A percentile compares a stretch with the other conserved stretches of the same genome.
Evolutionary conservation across 2,888 invertebrate genomes (phyloP).

Genomic region (Chouioia cunea): DNA sequence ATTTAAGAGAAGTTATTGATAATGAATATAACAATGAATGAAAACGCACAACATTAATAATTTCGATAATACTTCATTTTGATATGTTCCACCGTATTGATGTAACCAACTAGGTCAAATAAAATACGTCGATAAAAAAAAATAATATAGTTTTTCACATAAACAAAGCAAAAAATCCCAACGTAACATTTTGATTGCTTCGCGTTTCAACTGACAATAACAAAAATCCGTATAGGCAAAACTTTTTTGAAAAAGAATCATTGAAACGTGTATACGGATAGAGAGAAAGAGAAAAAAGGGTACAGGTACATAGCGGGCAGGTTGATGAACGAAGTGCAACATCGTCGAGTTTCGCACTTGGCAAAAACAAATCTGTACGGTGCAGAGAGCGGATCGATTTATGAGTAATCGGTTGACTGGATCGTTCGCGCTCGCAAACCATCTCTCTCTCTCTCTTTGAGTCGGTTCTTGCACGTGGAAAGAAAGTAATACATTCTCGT

Average conservation of each 20-base stretch:
- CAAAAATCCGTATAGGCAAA: not conserved
- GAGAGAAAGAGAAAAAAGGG: no score
- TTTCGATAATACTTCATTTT: no score
- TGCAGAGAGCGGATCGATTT: no score
- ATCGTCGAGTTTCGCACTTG: not conserved
- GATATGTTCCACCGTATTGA: no score
- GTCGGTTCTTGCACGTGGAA: not conserved
- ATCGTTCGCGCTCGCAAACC: constrained; percentile 6
- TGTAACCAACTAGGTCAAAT: no score
- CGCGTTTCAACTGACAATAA: not conserved
- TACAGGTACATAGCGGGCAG: not conserved
- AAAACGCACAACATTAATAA: no score
- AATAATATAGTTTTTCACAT: not conserved
- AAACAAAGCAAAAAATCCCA: not conserved
- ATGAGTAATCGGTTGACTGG: no score
- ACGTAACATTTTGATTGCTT: no score
- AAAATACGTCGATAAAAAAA: no score
- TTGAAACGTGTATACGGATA: not conserved
- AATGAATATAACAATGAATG: no score
- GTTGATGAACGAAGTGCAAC: not conserved
- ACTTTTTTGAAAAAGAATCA: not conserved
- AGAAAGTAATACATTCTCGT: constrained; percentile 4
- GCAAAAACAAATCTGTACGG: not conserved
- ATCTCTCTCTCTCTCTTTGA: not conserved
- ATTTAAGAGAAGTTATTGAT: no score